Evolutionary conservation across 2,888 invertebrate genomes (phyloP).

Genomic region (Camponotus fellah): DNA sequence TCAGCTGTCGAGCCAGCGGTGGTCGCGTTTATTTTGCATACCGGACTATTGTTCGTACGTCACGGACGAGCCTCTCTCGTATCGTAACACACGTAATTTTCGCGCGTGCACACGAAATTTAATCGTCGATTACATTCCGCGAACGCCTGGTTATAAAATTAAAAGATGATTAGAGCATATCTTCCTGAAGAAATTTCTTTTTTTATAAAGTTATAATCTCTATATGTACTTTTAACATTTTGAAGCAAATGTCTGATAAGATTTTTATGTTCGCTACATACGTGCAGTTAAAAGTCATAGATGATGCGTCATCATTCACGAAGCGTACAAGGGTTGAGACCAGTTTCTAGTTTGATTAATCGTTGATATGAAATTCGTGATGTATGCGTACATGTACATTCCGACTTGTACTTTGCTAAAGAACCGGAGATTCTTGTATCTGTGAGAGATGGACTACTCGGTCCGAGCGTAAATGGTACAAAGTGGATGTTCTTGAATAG

Average conservation of each 20-base stretch:
- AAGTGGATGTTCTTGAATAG: slow-evolving; percentile 76
- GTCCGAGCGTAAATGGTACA: slow-evolving; percentile 62
- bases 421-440: slow-evolving; percentile 17
- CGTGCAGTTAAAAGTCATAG: slow-evolving; percentile 2
- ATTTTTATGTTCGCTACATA: background rate
- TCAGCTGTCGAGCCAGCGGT: slow-evolving; percentile 47
- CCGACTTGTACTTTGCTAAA: slow-evolving; percentile 13
- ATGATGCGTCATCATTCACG: slow-evolving; percentile 17
- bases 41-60: slow-evolving; percentile 50
- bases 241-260: background rate
- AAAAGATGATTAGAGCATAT: background rate
- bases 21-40: slow-evolving; percentile 51
- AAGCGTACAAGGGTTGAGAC: slow-evolving; percentile 14
- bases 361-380: slow-evolving; percentile 28
- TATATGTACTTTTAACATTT: background rate
- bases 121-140: slow-evolving; percentile 9
- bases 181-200: background rate
- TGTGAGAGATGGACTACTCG: background rate
- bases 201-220: background rate
- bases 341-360: slow-evolving; percentile 39
- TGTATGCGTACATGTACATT: background rate
- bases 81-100: slow-evolving; percentile 48
- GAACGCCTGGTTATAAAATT: background rate
- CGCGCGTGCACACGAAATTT: slow-evolving; percentile 36
- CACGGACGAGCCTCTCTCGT: slow-evolving; percentile 43